Base-by-base conservation (phyloP, 2,797 vertebrate species). In the Oreonectes daqikongensis region DNA sequence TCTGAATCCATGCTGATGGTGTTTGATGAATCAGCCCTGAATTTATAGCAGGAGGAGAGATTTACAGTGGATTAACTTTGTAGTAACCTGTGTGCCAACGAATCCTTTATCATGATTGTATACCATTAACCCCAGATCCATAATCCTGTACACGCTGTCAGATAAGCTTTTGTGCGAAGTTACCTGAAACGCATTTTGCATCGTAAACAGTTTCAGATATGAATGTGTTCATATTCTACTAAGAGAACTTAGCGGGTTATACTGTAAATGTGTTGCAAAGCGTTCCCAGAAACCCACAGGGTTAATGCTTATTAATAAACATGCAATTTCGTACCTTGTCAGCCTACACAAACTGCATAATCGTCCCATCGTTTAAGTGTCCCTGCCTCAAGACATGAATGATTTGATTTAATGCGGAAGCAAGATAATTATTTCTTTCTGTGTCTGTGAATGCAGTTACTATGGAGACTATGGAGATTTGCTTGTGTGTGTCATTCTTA, bases 51-150 rank as follows among this genome's bases (percentile, higher is more conserved):
- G 48, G 59, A 67, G 24, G 70, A 71, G 72, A 71, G 55, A 38
- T 70, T 80, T 75, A 59, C 53, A 59, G 24, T 50, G 68, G 79
- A 80, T 77, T 80, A 76, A 72, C 63, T 24, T 24, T 72, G 79
- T 76, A 72, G 73, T 76, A 53, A 71, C 73, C 68, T 67, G 50
- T 66, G 68, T 60, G 69, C 50, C 68, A 72, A 53, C 11, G 35
- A 46, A 72, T 76, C 73, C 61, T 76, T 80, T 71, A 67, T 42
- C 6, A 1, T 57, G 55, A 46, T 59, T 70, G 66, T 75, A 72
- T 17, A 66, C 69, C 22, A 67, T 74, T 80, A 76, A 71, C 72
- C 38, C 69, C 53, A 4, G 15, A 59, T 40, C 52, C 32, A 15
- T 76, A 77, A 77, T 70, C 67, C 67, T 59, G 60, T 66, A 42